Base-by-base conservation (phyloP, 2,888 invertebrate species). In the Clistopyga incitator region DNA sequence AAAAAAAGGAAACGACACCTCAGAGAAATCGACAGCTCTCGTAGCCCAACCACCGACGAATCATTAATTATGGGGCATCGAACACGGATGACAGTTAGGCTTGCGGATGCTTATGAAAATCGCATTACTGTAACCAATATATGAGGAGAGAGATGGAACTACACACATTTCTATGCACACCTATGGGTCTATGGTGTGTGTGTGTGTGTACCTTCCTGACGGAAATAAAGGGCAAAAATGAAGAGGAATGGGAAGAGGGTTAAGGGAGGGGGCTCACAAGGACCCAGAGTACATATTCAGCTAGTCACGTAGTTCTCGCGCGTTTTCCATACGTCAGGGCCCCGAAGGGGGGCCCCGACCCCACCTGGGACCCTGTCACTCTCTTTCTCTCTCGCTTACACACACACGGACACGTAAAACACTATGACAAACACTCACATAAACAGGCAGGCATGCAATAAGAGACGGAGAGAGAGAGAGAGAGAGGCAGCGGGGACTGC, bases 91-190 rank as follows among this genome's bases (percentile, higher is more conserved):
- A 82, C 77, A 75, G 72, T 80, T 72, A 78, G 70, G 38, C 75
- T 72, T 82, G 78, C 75, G 77, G 77, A 72, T 85, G 86, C 88
- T 85, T 86, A 92, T 92, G 88, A 92, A 92, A 93, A 91, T 91
- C 91, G 85, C 89, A 93, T 93, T 92, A 93, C 88, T 88, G 88
- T 88, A 88, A 89, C 90, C 90, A 88, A 88, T 90, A 90, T 86
- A 88, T 89, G 50, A 78, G 50, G 20, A 59, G 13, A 59, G 23
- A 71, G 76, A 81, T 38, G 64, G 50, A 75, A 76, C 47, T 6
- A 76, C 6, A 25, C 15, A 71, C 45, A 71, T 45, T 38, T 56
- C 23, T 61, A 29, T 34, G 11, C 25, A 65, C 25, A 65, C 11
- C 34, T 67, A 59, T 59, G 70, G 71, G 70, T 81, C 56, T 67